These are phyloP conservation scores for Venustaconcha ellipsiformis DNA, from an alignment of 1,140 invertebrate species.

Conservation along the genomic window DNA sequence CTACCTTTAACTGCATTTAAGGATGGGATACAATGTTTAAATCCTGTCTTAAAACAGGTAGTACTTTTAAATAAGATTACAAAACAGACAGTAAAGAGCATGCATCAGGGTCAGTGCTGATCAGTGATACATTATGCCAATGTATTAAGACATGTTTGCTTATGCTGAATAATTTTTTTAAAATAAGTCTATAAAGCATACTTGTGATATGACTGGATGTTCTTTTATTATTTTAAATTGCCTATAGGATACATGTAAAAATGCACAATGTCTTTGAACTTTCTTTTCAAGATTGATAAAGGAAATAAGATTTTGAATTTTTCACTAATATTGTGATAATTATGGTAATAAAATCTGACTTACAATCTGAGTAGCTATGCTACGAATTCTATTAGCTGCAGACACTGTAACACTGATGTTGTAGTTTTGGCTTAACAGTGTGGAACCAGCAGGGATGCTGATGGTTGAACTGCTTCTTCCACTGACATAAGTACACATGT, in stretches of 20 bases:
- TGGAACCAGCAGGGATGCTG: constrained; percentile 11
- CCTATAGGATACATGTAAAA: neutral
- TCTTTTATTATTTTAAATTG: neutral
- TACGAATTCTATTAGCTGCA: constrained; percentile 19
- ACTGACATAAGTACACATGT: constrained; percentile 20
- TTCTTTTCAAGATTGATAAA: neutral
- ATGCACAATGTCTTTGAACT: neutral
- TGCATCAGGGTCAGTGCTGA: no score
- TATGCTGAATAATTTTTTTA: no score
- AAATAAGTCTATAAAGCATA: no score
- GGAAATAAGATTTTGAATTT: neutral
- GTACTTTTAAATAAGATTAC: no score
- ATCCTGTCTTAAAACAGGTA: no score
- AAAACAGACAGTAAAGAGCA: no score
- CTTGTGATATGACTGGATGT: no score
- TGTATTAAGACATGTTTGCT: no score
- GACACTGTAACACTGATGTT: constrained; percentile 44
- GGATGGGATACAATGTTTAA: no score
- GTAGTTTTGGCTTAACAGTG: constrained; percentile 24
- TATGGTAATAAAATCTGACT: constrained; percentile 8
- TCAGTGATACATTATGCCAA: no score
- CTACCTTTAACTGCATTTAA: no score
- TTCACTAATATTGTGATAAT: neutral
- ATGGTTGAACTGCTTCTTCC: constrained; percentile 8
- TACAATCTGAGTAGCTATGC: constrained; percentile 32